Conservation (phyloP, 2,888 invertebrate species). For the Tridacna gigas region DNA sequence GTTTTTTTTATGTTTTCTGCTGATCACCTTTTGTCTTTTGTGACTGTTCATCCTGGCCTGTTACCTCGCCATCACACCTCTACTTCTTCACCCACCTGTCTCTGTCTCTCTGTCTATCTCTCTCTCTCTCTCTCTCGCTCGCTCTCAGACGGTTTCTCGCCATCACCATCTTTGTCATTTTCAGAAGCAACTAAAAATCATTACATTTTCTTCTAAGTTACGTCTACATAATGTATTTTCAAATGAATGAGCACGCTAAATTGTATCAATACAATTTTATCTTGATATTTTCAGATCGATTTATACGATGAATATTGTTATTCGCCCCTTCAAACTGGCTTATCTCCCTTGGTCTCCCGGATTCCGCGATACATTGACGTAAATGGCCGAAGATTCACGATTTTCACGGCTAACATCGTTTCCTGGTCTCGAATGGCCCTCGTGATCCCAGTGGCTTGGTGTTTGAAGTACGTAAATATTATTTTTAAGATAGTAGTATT, state of each 20-base stretch:
- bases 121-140: too few relatives aligned
- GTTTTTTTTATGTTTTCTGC: too few relatives aligned
- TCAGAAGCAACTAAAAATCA: too few relatives aligned
- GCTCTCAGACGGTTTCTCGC: too few relatives aligned
- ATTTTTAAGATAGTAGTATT: too few relatives aligned
- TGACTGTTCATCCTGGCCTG: too few relatives aligned
- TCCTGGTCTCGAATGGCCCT: constrained; percentile 77
- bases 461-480: constrained; percentile 73
- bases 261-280: not conserved
- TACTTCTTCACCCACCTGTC: too few relatives aligned
- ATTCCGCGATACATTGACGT: constrained; percentile 71
- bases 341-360: constrained; percentile 72
- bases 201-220: too few relatives aligned
- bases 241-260: not conserved
- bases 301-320: constrained; percentile 78
- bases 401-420: constrained; percentile 80
- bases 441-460: constrained; percentile 76
- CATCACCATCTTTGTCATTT: too few relatives aligned
- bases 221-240: not conserved
- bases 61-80: too few relatives aligned
- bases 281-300: constrained; percentile 63
- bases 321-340: constrained; percentile 72
- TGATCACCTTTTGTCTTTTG: too few relatives aligned
- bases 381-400: constrained; percentile 60
- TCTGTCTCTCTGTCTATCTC: too few relatives aligned